Evolutionary conservation across 2,797 vertebrate genomes (phyloP).

Genomic region (Sparus aurata): DNA sequence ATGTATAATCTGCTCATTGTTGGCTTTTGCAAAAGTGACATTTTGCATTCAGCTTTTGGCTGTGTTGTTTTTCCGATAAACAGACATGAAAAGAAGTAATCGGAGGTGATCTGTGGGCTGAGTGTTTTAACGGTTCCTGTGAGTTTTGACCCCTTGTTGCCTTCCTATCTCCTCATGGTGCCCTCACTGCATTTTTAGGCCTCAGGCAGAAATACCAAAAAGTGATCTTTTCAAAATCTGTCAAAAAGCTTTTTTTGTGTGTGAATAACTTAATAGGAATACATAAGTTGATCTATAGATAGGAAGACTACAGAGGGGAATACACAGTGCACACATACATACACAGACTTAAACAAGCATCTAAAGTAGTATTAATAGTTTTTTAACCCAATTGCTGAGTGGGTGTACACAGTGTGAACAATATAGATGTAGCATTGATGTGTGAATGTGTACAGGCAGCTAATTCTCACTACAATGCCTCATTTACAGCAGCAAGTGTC

Average conservation of each 20-base stretch:
- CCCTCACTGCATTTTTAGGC: conserved; percentile 3
- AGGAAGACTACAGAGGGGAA: neutral
- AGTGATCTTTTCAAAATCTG: conserved; percentile 16
- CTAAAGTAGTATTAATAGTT: neutral
- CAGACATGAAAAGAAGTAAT: neutral
- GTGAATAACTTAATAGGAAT: neutral
- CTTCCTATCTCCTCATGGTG: neutral
- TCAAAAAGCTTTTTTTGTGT: neutral
- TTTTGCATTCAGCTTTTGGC: conserved; percentile 20
- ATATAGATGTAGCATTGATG: neutral
- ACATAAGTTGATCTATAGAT: neutral
- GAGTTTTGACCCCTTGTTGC: neutral
- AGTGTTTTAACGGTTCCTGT: conserved; percentile 5
- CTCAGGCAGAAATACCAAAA: conserved; percentile 23
- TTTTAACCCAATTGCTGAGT: neutral
- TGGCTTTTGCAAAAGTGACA: conserved; percentile 2
- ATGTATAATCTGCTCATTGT: neutral
- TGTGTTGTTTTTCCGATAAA: neutral
- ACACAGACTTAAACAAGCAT: neutral
- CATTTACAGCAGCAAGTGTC: too few relatives aligned
- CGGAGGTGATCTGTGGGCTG: neutral
- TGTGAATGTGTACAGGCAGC: neutral
- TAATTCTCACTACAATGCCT: too few relatives aligned
- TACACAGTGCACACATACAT: neutral
- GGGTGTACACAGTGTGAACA: neutral